phyloP scores from a whole-genome alignment of 2,888 invertebrate species.

The Stegana nigrithorax region DNA sequence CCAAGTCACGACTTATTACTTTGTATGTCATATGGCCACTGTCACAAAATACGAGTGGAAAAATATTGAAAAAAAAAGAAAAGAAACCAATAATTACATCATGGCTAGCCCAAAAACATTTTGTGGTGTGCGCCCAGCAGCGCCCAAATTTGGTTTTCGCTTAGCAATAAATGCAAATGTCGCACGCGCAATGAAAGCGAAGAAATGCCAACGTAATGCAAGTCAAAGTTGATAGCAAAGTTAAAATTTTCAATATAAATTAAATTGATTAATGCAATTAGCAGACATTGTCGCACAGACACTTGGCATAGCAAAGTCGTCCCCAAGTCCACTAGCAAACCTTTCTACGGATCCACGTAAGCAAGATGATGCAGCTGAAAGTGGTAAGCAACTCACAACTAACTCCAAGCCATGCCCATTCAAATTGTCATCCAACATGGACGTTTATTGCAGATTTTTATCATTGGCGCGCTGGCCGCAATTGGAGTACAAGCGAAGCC shows the following conservation, averaged over 20 bases:
- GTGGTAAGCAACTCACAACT: conserved; percentile 40
- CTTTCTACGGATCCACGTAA: too few species aligned
- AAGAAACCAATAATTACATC: conserved; percentile 36
- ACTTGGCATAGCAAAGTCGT: too few species aligned
- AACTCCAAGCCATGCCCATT: too few species aligned
- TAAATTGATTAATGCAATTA: conserved; percentile 40
- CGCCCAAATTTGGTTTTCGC: too few species aligned
- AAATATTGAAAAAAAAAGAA: too few species aligned
- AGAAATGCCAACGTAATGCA: conserved; percentile 32
- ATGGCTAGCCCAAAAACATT: conserved; percentile 18
- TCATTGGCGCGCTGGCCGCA: conserved; percentile 26
- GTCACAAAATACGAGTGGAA: neutral
- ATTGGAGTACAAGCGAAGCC: conserved; percentile 44
- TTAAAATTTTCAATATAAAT: conserved; percentile 57
- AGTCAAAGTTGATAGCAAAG: too few species aligned
- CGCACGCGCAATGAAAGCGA: conserved; percentile 43
- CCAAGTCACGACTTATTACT: conserved; percentile 48
- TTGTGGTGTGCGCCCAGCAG: neutral
- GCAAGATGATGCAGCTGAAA: conserved; percentile 53
- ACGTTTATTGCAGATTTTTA: neutral
- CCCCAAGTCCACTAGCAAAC: too few species aligned
- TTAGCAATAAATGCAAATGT: conserved; percentile 10
- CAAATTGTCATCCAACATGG: too few species aligned
- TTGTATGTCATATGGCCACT: neutral
- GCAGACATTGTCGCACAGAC: conserved; percentile 44